Conservation (phyloP, 2,797 vertebrate species). For the Sebastolobus alascanus region DNA sequence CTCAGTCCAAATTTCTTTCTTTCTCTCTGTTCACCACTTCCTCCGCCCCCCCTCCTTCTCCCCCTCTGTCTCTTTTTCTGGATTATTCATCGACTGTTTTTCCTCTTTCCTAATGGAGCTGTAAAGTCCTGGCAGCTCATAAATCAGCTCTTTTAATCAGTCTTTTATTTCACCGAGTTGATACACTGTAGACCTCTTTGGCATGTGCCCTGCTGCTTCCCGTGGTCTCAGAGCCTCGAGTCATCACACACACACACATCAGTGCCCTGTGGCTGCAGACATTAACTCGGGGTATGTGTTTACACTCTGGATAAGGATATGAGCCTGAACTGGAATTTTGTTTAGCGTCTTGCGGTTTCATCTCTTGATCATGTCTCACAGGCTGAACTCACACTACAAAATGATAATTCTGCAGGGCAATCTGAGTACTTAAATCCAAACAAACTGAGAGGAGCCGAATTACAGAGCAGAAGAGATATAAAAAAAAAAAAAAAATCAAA, state of each 20-base stretch:
- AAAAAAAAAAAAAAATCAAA: slow-evolving; percentile 18
- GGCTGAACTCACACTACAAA: slow-evolving; percentile 50
- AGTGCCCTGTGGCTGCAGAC: slow-evolving; percentile 65
- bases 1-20: slow-evolving; percentile 22
- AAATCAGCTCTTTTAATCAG: slow-evolving; percentile 79
- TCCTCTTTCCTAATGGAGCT: slow-evolving; percentile 67
- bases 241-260: slow-evolving; percentile 41
- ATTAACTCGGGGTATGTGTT: slow-evolving; percentile 69
- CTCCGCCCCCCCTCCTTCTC: neutral
- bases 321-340: slow-evolving; percentile 73
- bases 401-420: slow-evolving; percentile 49
- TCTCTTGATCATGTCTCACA: slow-evolving; percentile 67
- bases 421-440: slow-evolving; percentile 44
- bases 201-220: slow-evolving; percentile 63
- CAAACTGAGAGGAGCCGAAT: slow-evolving; percentile 46
- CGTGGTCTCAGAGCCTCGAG: slow-evolving; percentile 47
- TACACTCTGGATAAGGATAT: slow-evolving; percentile 73
- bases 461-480: slow-evolving; percentile 19
- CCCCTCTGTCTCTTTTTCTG: slow-evolving; percentile 25
- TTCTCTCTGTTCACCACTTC: neutral
- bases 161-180: slow-evolving; percentile 60
- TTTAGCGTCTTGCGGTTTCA: slow-evolving; percentile 70
- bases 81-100: slow-evolving; percentile 63
- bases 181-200: slow-evolving; percentile 60
- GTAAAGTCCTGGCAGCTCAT: slow-evolving; percentile 71